Conservation (phyloP, 2,888 invertebrate genomes). For the Ditylenchus weischeri region DNA sequence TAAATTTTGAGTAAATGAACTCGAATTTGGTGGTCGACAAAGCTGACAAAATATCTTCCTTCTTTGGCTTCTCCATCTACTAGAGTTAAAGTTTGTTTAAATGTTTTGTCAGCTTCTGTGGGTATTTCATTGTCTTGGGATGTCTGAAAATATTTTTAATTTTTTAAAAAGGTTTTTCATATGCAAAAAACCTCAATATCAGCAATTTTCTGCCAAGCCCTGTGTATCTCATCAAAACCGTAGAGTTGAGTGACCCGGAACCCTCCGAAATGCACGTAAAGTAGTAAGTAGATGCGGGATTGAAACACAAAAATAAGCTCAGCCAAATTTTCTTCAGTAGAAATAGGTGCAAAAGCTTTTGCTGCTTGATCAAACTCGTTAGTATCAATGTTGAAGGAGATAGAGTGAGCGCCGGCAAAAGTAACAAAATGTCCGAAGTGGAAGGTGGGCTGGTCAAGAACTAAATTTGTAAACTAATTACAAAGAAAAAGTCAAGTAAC, state of each 20-base stretch:
- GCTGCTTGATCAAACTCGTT: not conserved
- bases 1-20: not conserved
- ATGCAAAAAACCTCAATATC: not conserved
- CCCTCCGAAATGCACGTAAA: slow-evolving; percentile 10
- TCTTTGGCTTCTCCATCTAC: slow-evolving; percentile 8
- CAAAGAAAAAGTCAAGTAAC: too few species aligned
- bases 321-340: slow-evolving; percentile 10
- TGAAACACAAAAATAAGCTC: slow-evolving; percentile 6
- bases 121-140: slow-evolving; percentile 5
- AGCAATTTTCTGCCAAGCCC: slow-evolving; percentile 3
- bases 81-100: slow-evolving; percentile 1
- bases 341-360: slow-evolving; percentile 2
- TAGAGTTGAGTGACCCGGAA: slow-evolving; percentile 1
- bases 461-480: not conserved
- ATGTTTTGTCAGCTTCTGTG: not conserved
- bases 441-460: slow-evolving; percentile 13
- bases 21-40: not conserved
- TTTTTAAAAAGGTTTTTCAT: too few species aligned
- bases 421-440: slow-evolving; percentile 11
- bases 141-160: not conserved
- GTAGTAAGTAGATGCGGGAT: slow-evolving; percentile 1
- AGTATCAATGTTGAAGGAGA: not conserved
- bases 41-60: slow-evolving; percentile 11
- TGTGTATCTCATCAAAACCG: not conserved
- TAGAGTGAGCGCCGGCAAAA: slow-evolving; percentile 3